Evolutionary conservation across 2,797 vertebrate species (phyloP).

Genomic region (Hylomyscus alleni): DNA sequence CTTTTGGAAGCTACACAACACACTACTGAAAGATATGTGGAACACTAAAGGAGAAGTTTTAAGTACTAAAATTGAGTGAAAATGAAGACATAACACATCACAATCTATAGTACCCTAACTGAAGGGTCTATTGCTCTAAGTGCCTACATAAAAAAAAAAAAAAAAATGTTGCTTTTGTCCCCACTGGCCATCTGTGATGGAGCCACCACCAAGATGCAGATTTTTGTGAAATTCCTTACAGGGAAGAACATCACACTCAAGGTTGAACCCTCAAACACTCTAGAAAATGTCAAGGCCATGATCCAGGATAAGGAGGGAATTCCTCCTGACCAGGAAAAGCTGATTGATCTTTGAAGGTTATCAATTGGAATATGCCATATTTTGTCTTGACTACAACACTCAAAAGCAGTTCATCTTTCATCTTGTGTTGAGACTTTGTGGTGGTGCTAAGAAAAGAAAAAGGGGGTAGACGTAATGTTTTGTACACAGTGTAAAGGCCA

Average conservation of each 20-base stretch:
- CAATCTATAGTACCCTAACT: not conserved
- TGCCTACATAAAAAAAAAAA: not conserved
- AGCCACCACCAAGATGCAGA: not conserved
- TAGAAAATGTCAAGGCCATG: not conserved
- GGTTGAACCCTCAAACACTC: not conserved
- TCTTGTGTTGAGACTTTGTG: not conserved
- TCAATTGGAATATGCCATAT: not conserved
- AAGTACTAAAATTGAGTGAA: not conserved
- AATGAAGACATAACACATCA: not conserved
- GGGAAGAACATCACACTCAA: not conserved
- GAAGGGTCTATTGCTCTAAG: not conserved
- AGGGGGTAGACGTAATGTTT: not conserved
- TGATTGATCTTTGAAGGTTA: not conserved
- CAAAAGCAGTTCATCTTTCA: not conserved
- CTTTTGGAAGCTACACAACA: not conserved
- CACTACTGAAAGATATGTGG: no score
- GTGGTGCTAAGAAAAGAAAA: not conserved
- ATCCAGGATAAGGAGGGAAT: not conserved
- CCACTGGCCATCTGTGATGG: not conserved
- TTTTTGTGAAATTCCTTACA: not conserved
- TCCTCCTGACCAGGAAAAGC: not conserved
- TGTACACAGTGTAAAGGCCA: not conserved
- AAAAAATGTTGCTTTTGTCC: not conserved
- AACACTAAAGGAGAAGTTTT: not conserved
- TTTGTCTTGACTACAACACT: not conserved